Evolutionary conservation across 2,797 vertebrate species (phyloP).

Genomic region (Sciaenops ocellatus): DNA sequence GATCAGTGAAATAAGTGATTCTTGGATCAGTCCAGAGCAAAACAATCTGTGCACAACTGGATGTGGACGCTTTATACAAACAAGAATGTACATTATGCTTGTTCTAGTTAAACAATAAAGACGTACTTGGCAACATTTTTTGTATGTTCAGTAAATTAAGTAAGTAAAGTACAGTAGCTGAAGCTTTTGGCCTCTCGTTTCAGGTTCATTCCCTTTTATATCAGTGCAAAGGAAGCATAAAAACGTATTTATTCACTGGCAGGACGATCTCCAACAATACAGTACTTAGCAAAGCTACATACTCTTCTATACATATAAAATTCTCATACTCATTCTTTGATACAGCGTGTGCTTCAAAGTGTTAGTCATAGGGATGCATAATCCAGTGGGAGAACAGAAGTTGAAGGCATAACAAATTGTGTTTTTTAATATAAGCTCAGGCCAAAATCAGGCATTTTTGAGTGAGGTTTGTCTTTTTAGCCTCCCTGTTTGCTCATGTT

Average conservation of each 20-base stretch:
- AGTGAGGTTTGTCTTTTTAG: background rate
- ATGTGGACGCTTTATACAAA: conserved; percentile 54
- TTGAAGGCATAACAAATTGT: conserved; percentile 35
- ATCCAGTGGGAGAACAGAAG: conserved; percentile 39
- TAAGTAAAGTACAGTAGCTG: conserved; percentile 43
- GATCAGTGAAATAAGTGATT: conserved; percentile 59
- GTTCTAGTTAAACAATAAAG: conserved; percentile 61
- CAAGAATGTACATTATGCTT: conserved; percentile 70
- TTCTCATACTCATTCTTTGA: conserved; percentile 30
- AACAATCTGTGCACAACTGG: conserved; percentile 10
- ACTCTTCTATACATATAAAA: conserved; percentile 41
- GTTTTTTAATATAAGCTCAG: conserved; percentile 31
- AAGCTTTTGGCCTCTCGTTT: conserved; percentile 44
- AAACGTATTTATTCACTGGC: conserved; percentile 45
- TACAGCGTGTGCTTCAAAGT: conserved; percentile 49
- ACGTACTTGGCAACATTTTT: conserved; percentile 22
- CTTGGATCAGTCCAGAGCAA: conserved; percentile 39
- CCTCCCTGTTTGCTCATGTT: conserved; percentile 1
- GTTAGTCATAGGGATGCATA: conserved; percentile 31
- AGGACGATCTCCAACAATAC: conserved; percentile 55
- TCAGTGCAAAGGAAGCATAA: conserved; percentile 73
- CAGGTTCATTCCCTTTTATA: conserved; percentile 47
- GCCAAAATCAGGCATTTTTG: conserved; percentile 16
- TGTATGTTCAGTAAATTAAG: conserved; percentile 12
- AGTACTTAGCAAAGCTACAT: conserved; percentile 58